Evolutionary conservation across 2,888 invertebrate species (phyloP), one percentile per base, ranked within the genome.

Genomic region (Ennomos fuscantarius): DNA sequence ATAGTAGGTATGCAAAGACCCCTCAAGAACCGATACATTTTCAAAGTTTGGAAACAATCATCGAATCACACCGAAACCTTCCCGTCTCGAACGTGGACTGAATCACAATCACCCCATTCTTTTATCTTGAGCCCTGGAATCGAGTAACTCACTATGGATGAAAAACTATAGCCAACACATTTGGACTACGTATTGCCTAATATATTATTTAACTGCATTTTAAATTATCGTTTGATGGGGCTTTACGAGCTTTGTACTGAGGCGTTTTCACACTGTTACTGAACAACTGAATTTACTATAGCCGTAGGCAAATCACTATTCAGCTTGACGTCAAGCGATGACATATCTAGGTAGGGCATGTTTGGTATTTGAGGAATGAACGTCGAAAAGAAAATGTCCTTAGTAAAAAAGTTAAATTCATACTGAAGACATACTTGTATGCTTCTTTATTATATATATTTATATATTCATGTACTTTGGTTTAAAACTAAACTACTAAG

Each of bases 101-200:
- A 70, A 69, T 72, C 64, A 60, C 61, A 66, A 63, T 58, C 57
- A 48, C 51, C 50, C 45, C 39, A 52, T 66, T 52, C 62, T 62
- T 73, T 63, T 69, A 66, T 60, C 63, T 60, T 59, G 45, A 64
- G 56, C 63, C 56, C 62, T 47, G 50, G 43, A 43, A 31, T 11
- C 52, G 40, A 57, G 49, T 58, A 54, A 63, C 62, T 64, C 62
- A 63, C 59, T 56, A 47, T 54, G 49, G 60, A 60, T 62, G 55
- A 62, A 62, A 66, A 63, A 63, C 58, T 63, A 55, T 60, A 46
- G 42, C 54, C 44, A 57, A 66, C 63, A 60, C 53, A 51, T 54
- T 62, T 48, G 42, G 63, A 63, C 63, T 60, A 60, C 58, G 48
- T 62, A 60, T 60, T 62, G 58, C 60, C 60, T 62, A 37, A 42